These are phyloP conservation scores for Cataglyphis rosenhaueri DNA, from an alignment of 2,888 invertebrate species.

Conservation along the genomic window DNA sequence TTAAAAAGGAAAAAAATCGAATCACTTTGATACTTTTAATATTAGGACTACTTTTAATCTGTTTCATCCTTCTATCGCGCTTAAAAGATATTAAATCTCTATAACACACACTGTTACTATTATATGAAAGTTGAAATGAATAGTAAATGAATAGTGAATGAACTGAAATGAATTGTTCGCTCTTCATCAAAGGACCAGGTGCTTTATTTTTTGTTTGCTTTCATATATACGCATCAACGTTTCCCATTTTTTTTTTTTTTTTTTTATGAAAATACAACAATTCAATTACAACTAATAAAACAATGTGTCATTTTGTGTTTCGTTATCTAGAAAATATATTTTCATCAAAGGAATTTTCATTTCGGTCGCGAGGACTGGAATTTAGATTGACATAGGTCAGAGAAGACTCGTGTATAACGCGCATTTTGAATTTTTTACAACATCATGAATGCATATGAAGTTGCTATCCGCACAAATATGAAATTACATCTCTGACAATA, in stretches of 20 bases:
- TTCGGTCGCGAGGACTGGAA: neutral
- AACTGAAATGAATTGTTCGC: neutral
- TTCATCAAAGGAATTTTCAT: neutral
- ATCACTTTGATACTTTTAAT: neutral
- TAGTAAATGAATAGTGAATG: neutral
- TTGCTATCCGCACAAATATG: neutral
- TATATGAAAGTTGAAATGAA: conserved; percentile 34
- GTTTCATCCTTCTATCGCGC: conserved; percentile 17
- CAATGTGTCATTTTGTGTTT: neutral
- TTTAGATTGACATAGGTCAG: neutral
- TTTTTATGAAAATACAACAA: neutral
- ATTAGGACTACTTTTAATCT: conserved; percentile 46
- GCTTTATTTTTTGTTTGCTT: conserved; percentile 19
- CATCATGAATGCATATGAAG: neutral
- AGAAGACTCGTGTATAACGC: neutral
- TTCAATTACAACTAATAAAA: conserved; percentile 12
- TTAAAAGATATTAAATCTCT: conserved; percentile 35
- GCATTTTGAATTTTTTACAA: conserved; percentile 18
- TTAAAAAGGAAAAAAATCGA: neutral
- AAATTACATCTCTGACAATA: neutral
- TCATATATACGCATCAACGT: neutral
- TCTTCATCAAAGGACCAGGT: conserved; percentile 3
- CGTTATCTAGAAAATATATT: neutral
- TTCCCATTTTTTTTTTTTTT: neutral
- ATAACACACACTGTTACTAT: conserved; percentile 26